Percentiles rank a stretch among this genome's conserved stretches.
Evolutionary conservation across 2,888 invertebrate species (phyloP).

Genomic region (Cataglyphis rosenhaueri): DNA sequence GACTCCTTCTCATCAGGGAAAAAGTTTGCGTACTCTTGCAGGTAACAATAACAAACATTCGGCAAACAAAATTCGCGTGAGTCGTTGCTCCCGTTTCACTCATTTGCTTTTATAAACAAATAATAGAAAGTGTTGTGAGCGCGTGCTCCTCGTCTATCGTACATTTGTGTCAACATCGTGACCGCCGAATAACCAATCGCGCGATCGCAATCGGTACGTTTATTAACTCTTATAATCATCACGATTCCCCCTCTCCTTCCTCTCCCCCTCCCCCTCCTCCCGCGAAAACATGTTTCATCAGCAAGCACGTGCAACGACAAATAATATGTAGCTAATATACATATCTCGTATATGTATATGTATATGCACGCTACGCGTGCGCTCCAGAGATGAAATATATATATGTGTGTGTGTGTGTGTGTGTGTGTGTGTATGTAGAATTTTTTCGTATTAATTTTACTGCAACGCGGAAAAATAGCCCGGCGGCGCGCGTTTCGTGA

Average conservation of each 20-base stretch:
- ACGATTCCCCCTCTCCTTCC: background rate
- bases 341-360: background rate
- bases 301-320: constrained; percentile 17
- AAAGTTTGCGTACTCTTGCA: background rate
- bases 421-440: background rate
- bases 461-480: constrained; percentile 20
- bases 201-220: constrained; percentile 23
- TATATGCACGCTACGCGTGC: background rate
- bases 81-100: constrained; percentile 31
- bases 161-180: constrained; percentile 32
- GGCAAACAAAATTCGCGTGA: constrained; percentile 10
- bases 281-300: background rate
- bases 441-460: constrained; percentile 36
- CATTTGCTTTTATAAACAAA: constrained; percentile 36
- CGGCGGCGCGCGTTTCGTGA: constrained; percentile 11
- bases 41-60: constrained; percentile 5
- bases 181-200: constrained; percentile 35
- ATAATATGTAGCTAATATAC: constrained; percentile 34
- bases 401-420: background rate
- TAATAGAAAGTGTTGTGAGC: constrained; percentile 24
- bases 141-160: constrained; percentile 16
- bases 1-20: background rate
- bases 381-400: background rate
- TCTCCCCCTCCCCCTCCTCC: too few relatives aligned
- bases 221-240: constrained; percentile 25